Base-by-base conservation (phyloP, 2,113 vertebrate species). In the Vireo altiloquus region DNA sequence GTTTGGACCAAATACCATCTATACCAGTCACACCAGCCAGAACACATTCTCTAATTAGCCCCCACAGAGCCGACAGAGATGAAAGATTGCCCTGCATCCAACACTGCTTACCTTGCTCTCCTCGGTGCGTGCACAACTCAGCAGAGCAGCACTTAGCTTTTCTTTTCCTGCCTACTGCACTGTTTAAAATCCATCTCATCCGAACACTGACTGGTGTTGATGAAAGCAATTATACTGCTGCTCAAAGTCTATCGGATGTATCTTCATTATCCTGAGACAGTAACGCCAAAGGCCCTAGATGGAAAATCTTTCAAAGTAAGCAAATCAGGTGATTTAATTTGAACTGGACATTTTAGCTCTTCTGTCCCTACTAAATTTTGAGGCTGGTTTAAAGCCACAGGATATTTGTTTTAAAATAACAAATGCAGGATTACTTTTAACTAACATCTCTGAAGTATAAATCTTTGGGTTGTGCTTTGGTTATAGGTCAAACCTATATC, bases 21-120 rank as follows among this genome's bases (percentile, higher is more conserved):
- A 33, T 33, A 75, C 49, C 59, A 76, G 52, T 47, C 68, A 52
- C 12, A 54, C 13, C 46, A 86, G 71, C 79, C 89, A 91, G 88
- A 93, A 84, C 17, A 75, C 44, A 22, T 60, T 52, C 81, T 44
- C 80, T 64, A 90, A 93, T 94, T 74, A 81, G 42, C 54, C 85
- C 33, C 52, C 24, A 35, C 11, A 92, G 64, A 89, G 86, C 80
- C 76, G 74, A 33, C 10, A 78, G 47, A 5, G 42, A 52, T 47
- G 54, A 92, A 86, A 56, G 68, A 83, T 50, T 68, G 83, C 33
- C 71, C 56, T 86, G 52, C 66, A 47, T 18, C 25, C 82, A 86
- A 1, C 68, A 15, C 72, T 35, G n/a, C 95, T 88, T 92, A 96
- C 95, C 94, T 96, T 40, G 89, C 83, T 81, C 57, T 83, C 59